Evolutionary conservation across 2,888 invertebrate genomes (phyloP), one percentile per base, ranked within the genome.

Genomic region (Melitaea athalia): DNA sequence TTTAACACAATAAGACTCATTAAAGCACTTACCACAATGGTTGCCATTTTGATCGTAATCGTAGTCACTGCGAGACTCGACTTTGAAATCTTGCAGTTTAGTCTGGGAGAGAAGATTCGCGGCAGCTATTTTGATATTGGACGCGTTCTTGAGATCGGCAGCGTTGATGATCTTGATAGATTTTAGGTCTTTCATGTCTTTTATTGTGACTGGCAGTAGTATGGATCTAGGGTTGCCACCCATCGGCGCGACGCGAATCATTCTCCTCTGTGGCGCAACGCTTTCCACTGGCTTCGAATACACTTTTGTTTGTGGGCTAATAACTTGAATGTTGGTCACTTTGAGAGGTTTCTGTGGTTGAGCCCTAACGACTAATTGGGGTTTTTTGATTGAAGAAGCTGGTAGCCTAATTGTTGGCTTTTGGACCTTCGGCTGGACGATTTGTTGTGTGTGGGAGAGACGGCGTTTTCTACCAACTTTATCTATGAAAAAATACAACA

Each of bases 91-190:
- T 31, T 88, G 88, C 71, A 89, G 78, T 79, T 93, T 93, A 74
- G 89, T 89, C 75, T 93, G 92, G 62, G 92, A 89, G 43, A 93
- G 76, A 15, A 93, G 80, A 75, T 93, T 93, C 0, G 93, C 93
- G 0, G 93, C 92, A 0, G 93, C 91, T 60, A 93, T 74, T 72
- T 93, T 94, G 43, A 94, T 92, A 76, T 93, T 93, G 5, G 94
- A 89, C 8, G 93, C 90, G 72, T 93, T 90, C 83, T 93, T 91
- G 72, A 94, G 80, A 74, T 94, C 93, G 0, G 94, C 90, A 0
- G 95, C 94, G 76, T 95, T 96, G 63, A 96, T 94, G 66, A 96
- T 95, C 87, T 96, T 95, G 67, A 95, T 95, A 0, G 95, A 94
- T 75, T 94, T 95, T 67, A 96, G 93, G 80, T 95, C 95, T 84